Base-by-base conservation (phyloP, 2,888 invertebrate species). In the Cremastinae sp. region DNA sequence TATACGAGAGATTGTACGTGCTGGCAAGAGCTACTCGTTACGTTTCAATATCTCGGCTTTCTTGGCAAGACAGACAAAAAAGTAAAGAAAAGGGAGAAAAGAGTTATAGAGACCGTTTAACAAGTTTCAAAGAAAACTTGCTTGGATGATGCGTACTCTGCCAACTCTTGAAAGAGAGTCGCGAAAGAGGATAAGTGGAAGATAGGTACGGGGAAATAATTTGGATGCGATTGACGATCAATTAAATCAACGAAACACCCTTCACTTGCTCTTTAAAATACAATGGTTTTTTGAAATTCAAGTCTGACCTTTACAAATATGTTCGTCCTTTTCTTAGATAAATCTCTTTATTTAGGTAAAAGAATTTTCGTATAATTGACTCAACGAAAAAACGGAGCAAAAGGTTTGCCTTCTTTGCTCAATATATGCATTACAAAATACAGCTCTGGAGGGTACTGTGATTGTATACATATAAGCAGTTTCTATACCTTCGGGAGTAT, bases 51-150 rank as follows among this genome's bases (percentile, higher is more conserved):
- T 72, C 47, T 28, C 28, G 28, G 51, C 35, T 65, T 20, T 41
- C 51, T 43, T 39, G 39, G 22, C 39, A 51, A 37, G 9, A 49
- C n/a, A 22, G 16, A 35, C 12, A 39, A 37, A 51, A 43, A 20
- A 12, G 47, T 16, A 9, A 12, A 10, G 14, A 43, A 51, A 39
- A 43, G 3, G n/a, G 18, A 28, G 8, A 56, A 14, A 49, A 68
- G 22, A 45, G 22, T 51, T 49, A 35, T 58, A 53, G 37, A 51
- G 49, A 39, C 56, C 18, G 37, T 70, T 58, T 35, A 41, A 51
- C 49, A 75, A 72, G 62, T 68, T 58, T 53, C 51, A 39, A 59
- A 68, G 68, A 75, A 75, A 72, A 66, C 56, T 75, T 72, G 22
- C 41, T 16, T 56, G 61, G 66, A 70, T 45, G 56, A 22, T 59